phyloP scores from a whole-genome alignment of 1,140 invertebrate genomes.

The Drosophila mojavensis region DNA sequence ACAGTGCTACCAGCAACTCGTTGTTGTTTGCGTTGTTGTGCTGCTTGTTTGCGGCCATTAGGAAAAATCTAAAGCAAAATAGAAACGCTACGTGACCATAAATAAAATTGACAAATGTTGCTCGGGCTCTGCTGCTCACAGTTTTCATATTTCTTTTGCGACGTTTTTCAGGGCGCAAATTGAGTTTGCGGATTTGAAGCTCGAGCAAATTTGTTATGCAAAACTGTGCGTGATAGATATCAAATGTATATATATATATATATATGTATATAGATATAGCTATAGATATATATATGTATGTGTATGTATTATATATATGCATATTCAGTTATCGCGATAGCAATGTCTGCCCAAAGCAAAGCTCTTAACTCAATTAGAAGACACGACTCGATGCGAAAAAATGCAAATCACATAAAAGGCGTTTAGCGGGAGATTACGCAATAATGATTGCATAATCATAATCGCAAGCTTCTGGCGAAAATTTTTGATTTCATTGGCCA shows the following conservation, averaged over 20 bases:
- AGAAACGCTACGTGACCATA: slow-evolving; percentile 75
- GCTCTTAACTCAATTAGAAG: slow-evolving; percentile 71
- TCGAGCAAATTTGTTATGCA: slow-evolving; percentile 58
- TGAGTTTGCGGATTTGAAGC: slow-evolving; percentile 59
- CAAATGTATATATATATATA: slow-evolving; percentile 5
- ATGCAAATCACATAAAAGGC: slow-evolving; percentile 65
- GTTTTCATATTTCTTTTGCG: slow-evolving; percentile 36
- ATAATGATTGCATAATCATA: slow-evolving; percentile 71
- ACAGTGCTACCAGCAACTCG: too few relatives aligned
- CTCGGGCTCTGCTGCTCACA: slow-evolving; percentile 24
- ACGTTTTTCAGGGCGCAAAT: slow-evolving; percentile 50
- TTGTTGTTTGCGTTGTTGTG: slow-evolving; percentile 1
- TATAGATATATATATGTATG: slow-evolving; percentile 21
- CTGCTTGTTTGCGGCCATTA: slow-evolving; percentile 48
- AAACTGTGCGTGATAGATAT: slow-evolving; percentile 52
- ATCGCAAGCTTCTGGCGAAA: slow-evolving; percentile 31
- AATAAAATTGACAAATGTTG: slow-evolving; percentile 79
- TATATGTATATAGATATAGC: slow-evolving; percentile 14
- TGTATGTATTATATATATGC: slow-evolving; percentile 11
- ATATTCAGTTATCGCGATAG: slow-evolving; percentile 51
- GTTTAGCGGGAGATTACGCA: slow-evolving; percentile 36
- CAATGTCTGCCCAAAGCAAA: slow-evolving; percentile 38
- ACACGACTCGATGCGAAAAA: slow-evolving; percentile 2
- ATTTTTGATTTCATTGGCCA: slow-evolving; percentile 57
- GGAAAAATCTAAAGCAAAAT: slow-evolving; percentile 58